phyloP scores from a whole-genome alignment of 2,797 vertebrate species.

The Urocyon cinereoargenteus region DNA sequence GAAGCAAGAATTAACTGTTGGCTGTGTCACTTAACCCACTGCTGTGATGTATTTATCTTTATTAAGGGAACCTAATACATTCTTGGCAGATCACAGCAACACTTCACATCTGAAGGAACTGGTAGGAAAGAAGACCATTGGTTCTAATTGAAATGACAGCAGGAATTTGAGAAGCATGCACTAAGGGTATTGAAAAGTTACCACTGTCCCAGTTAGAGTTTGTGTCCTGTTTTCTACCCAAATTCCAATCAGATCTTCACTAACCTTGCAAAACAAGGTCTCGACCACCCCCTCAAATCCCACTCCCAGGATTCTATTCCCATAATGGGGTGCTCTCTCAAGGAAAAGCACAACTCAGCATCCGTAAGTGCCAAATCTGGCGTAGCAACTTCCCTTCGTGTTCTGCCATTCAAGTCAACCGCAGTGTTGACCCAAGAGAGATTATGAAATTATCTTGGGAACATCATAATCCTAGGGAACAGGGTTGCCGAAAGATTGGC shows the following conservation, averaged over 20 bases:
- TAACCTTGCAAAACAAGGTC: neutral
- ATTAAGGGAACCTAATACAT: slow-evolving; percentile 72
- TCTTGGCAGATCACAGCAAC: slow-evolving; percentile 69
- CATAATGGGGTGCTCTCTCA: neutral
- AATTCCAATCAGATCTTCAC: neutral
- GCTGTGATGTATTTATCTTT: slow-evolving; percentile 76
- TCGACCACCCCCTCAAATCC: neutral
- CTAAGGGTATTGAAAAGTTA: neutral
- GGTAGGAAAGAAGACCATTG: slow-evolving; percentile 56
- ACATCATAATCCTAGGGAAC: neutral
- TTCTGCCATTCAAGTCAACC: neutral
- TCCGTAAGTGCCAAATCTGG: neutral
- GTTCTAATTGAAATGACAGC: slow-evolving; percentile 59
- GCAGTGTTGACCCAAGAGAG: neutral
- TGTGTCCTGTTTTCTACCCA: neutral
- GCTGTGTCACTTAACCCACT: slow-evolving; percentile 71
- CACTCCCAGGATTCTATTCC: neutral
- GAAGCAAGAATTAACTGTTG: slow-evolving; percentile 77
- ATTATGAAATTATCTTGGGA: slow-evolving; percentile 43
- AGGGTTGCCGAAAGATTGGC: neutral
- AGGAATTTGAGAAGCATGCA: slow-evolving; percentile 60
- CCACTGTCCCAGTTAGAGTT: neutral
- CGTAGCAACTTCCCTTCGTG: neutral
- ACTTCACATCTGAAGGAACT: slow-evolving; percentile 45
- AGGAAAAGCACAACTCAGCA: neutral